Evolutionary conservation across 2,888 invertebrate genomes (phyloP).

Genomic region (Netelia fuscicornis): DNA sequence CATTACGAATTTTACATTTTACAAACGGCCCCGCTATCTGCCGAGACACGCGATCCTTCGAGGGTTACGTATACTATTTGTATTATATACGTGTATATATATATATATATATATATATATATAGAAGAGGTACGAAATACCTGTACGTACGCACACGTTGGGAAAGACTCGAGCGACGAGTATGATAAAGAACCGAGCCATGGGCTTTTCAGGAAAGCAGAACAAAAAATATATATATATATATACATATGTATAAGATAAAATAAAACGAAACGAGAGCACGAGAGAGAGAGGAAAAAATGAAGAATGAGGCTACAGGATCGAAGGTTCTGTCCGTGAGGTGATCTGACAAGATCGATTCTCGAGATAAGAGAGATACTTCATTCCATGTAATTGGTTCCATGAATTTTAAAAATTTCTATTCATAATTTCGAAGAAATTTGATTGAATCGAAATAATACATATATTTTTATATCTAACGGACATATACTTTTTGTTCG

Average conservation of each 20-base stretch:
- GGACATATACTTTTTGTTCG: neutral
- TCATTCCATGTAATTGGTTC: constrained; percentile 15
- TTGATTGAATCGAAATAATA: neutral
- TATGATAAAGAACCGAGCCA: constrained; percentile 75
- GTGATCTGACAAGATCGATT: constrained; percentile 37
- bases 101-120: neutral
- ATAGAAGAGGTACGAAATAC: constrained; percentile 45
- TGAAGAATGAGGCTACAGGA: constrained; percentile 26
- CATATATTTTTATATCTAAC: neutral
- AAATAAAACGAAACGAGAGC: constrained; percentile 49
- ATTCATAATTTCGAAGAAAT: neutral
- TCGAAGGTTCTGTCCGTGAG: constrained; percentile 32
- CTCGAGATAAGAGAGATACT: neutral
- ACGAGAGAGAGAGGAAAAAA: constrained; percentile 27
- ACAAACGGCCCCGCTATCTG: constrained; percentile 82
- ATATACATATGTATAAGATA: neutral
- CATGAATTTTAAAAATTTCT: neutral
- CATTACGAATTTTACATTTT: constrained; percentile 84
- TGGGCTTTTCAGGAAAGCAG: constrained; percentile 59
- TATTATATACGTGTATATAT: constrained; percentile 22
- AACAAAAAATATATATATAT: constrained; percentile 6
- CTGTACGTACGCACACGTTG: constrained; percentile 45
- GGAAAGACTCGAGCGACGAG: constrained; percentile 68
- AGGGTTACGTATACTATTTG: constrained; percentile 68
- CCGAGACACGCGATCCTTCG: constrained; percentile 80